These are phyloP conservation scores for Gryllus longicercus DNA, from an alignment of 2,888 invertebrate species.

Conservation along the genomic window DNA sequence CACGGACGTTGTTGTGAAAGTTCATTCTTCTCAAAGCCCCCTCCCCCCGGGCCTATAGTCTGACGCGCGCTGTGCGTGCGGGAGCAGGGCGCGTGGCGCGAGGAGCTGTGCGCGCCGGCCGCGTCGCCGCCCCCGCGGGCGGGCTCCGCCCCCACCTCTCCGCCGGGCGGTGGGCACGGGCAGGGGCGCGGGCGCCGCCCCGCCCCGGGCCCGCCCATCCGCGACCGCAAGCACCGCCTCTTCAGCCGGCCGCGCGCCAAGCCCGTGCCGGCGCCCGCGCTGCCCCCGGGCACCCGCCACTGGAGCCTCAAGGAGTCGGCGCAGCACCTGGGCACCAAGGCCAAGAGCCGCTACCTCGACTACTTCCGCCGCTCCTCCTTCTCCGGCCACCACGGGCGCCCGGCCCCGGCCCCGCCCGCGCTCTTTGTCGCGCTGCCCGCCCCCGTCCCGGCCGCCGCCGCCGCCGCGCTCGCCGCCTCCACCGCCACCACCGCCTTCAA, in stretches of 20 bases:
- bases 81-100: background rate
- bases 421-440: background rate
- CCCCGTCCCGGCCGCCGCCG: background rate
- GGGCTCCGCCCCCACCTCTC: background rate
- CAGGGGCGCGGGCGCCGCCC: background rate
- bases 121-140: slow-evolving; percentile 11
- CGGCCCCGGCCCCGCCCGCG: no score
- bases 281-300: background rate
- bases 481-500: background rate
- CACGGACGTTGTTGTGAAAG: no score
- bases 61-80: no score
- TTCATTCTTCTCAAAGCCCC: no score
- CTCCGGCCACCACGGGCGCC: background rate
- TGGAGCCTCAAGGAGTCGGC: background rate
- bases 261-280: background rate
- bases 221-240: slow-evolving; percentile 8
- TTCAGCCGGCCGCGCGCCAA: background rate
- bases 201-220: background rate
- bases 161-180: background rate
- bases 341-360: background rate
- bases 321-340: background rate
- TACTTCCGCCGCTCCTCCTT: background rate
- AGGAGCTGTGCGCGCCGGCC: background rate
- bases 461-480: background rate
- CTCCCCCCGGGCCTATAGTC: no score